Evolutionary conservation across 2,888 invertebrate genomes (phyloP), one percentile per base, ranked within the genome.

Genomic region (Leptura quadrifasciata): DNA sequence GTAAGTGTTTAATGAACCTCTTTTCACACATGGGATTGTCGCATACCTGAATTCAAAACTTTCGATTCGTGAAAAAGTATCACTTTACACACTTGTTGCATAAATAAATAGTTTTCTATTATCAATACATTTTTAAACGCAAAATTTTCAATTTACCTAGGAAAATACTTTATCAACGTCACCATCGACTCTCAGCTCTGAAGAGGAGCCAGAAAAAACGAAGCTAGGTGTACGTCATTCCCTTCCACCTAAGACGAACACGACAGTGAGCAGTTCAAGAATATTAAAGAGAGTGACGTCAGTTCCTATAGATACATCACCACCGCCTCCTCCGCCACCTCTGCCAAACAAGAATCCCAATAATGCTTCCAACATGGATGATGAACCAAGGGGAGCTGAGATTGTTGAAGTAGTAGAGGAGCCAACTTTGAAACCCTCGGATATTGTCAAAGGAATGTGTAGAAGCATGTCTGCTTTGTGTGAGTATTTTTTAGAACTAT

Each of bases 251-350:
- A 84, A 85, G 75, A 80, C 77, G n/a, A 71, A 12, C 1, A 68
- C 61, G 67, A 15, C n/a, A 17, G 70, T 35, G n/a, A 72, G 61
- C 39, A 72, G 74, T 60, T 58, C 77, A 39, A 75, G 91, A 72
- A 83, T 90, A 47, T 85, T 92, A 78, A 92, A 92, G 83, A 88
- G 92, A 64, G 92, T 91, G 60, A 91, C 91, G n/a, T 92, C 92
- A 2, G 91, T 91, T 60, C 92, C 92, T 2, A 90, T 88, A 15
- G 89, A 90, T 80, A 88, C 89, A 72, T 89, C 87, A 88, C 82
- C 94, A 0, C 94, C 94, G 0, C 94, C 94, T 0, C 94, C 94
- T 0, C 95, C 94, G 0, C 94, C 94, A 0, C 93, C 94, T 17
- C 93, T 94, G 0, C 76, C 75, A 17, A 58, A 10, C 17, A 71